phyloP scores from a whole-genome alignment of 2,888 invertebrate genomes.

The Rapana venosa region DNA sequence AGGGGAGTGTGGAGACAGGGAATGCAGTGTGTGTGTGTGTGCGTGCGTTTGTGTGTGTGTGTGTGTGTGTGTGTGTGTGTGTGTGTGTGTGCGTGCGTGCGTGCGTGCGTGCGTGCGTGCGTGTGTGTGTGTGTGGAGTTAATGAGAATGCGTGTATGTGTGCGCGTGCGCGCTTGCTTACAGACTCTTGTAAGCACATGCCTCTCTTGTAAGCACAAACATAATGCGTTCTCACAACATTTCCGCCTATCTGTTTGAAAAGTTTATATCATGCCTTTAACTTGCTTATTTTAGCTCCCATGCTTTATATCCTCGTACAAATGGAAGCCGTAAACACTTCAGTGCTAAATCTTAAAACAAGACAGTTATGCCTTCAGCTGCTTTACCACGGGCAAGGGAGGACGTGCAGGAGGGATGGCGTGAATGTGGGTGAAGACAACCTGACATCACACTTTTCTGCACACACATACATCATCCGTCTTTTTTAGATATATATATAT shows the following conservation, averaged over 20 bases:
- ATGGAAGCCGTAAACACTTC: constrained; percentile 6
- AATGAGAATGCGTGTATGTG: neutral
- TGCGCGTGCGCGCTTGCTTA: neutral
- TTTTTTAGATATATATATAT: too few relatives aligned
- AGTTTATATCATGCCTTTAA: neutral
- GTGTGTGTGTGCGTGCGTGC: neutral
- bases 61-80: neutral
- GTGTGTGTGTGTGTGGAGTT: neutral
- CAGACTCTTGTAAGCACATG: neutral
- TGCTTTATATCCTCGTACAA: neutral
- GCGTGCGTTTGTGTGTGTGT: neutral
- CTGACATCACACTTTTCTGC: neutral
- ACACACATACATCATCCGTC: neutral
- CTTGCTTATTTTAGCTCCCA: neutral
- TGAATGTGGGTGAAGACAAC: neutral
- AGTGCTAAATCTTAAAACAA: neutral
- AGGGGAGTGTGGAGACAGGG: neutral
- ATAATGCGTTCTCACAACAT: constrained; percentile 7
- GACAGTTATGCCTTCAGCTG: constrained; percentile 18
- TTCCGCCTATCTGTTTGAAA: neutral
- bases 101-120: neutral
- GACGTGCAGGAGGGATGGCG: neutral
- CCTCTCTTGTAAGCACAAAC: neutral
- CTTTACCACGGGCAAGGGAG: neutral
- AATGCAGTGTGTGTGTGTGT: neutral